Evolutionary conservation across 2,888 invertebrate genomes (phyloP), one percentile per base, ranked within the genome.

Genomic region (Caenorhabditis afra): DNA sequence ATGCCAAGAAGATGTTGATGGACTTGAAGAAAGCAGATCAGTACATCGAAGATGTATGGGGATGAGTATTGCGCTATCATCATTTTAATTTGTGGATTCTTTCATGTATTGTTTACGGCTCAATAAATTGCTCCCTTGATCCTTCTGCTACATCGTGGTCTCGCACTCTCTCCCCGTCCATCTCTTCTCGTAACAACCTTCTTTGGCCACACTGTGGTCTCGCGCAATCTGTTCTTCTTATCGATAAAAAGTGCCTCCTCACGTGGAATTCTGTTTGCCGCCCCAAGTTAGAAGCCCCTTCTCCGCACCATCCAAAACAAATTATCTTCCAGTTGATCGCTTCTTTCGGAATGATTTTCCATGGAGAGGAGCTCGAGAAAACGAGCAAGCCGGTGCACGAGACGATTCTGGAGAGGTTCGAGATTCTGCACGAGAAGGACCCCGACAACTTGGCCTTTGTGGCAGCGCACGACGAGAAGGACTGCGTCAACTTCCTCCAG

Each of bases 21-120:
- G 87, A 90, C 35, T 80, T 91, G 86, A 87, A 91, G 62, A 86
- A 90, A 10, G 80, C 87, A 12, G 90, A 90, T 77, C 84, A 89
- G 37, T 91, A 91, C 76, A 87, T 90, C 37, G 91, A 92, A 82
- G 92, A 92, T 85, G 91, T 91, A 10, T 92, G 92, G 92, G 89
- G 90, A 2, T 91, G 68, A 82, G 35, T 61, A 37, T 11, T 14
- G 11, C 2, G 3, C 11, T 11, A 4, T 41, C 11, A 41, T 41
- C 41, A 22, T 68, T 57, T 3, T 41, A 41, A 39, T 44, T 23
- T 59, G 44, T 14, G 3, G 20, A 57, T 49, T 49, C 16, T 49
- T 49, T 11, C 14, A 11, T 41, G 11, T 3, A 41, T 4, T n/a
- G n/a, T n/a, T n/a, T n/a, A n/a, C n/a, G n/a, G 4, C 12, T 41